Evolutionary conservation across 2,797 vertebrate genomes (phyloP).

Genomic region (Aselliscus stoliczkanus): DNA sequence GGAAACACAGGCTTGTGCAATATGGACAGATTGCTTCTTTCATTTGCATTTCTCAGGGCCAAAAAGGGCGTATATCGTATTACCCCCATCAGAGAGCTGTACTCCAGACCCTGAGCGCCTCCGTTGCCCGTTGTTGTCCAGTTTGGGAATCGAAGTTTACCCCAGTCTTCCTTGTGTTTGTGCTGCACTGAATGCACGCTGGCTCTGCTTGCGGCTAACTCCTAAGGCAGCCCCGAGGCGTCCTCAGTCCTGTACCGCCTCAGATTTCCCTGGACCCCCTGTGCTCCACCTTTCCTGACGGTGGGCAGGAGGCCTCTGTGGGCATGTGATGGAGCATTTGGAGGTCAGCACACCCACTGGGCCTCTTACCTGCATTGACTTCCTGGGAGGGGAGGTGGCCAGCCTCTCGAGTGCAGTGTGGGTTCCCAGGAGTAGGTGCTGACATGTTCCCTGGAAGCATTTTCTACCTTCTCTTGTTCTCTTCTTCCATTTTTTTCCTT

Average conservation of each 20-base stretch:
- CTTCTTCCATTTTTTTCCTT: not conserved
- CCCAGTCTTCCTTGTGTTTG: not conserved
- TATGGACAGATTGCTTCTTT: not conserved
- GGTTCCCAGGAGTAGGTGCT: not conserved
- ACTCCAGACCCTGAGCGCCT: not conserved
- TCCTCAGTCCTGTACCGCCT: not conserved
- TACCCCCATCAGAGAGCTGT: not conserved
- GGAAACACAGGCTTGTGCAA: rapidly evolving
- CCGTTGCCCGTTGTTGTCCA: not conserved
- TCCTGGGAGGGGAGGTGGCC: rapidly evolving
- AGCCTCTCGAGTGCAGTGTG: not conserved
- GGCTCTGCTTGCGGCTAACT: not conserved
- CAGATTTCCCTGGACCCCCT: not conserved
- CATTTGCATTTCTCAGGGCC: not conserved
- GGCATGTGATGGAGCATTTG: rapidly evolving
- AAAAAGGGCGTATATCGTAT: not conserved
- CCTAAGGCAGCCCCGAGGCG: not conserved
- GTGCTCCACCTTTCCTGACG: not conserved
- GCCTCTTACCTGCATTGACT: too few relatives aligned
- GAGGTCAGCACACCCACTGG: not conserved
- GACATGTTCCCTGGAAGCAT: not conserved
- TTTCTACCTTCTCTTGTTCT: not conserved
- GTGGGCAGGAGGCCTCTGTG: not conserved
- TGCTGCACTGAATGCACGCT: not conserved
- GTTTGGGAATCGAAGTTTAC: not conserved